Conservation (phyloP, 2,888 invertebrate genomes). For the Aelia acuminata region DNA sequence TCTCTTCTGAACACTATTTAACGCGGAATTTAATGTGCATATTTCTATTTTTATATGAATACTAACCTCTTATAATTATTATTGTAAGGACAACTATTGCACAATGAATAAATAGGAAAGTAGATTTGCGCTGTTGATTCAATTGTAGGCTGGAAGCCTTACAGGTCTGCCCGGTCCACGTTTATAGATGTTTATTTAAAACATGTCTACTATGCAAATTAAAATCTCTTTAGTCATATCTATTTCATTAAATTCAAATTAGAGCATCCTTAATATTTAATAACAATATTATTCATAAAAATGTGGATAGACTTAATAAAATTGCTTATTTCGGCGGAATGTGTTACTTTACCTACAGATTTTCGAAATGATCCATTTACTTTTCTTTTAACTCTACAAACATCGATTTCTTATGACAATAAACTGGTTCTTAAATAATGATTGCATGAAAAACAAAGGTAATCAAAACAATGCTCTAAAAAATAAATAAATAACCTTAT, state of each 20-base stretch:
- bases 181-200: conserved; percentile 23
- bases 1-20: no score
- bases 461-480: no score
- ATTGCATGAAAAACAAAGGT: no score
- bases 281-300: background rate
- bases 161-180: background rate
- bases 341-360: no score
- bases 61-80: background rate
- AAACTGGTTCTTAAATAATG: no score
- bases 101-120: background rate
- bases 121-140: conserved; percentile 19
- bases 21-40: no score
- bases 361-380: no score
- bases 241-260: background rate
- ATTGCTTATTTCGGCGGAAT: no score
- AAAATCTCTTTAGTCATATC: background rate
- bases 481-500: no score
- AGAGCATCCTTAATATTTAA: background rate
- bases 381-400: no score
- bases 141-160: conserved; percentile 15
- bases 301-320: no score
- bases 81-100: background rate
- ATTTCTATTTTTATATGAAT: background rate
- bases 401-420: no score
- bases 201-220: background rate